phyloP scores from a whole-genome alignment of 2,888 invertebrate species.

The Clepsis dumicolana region DNA sequence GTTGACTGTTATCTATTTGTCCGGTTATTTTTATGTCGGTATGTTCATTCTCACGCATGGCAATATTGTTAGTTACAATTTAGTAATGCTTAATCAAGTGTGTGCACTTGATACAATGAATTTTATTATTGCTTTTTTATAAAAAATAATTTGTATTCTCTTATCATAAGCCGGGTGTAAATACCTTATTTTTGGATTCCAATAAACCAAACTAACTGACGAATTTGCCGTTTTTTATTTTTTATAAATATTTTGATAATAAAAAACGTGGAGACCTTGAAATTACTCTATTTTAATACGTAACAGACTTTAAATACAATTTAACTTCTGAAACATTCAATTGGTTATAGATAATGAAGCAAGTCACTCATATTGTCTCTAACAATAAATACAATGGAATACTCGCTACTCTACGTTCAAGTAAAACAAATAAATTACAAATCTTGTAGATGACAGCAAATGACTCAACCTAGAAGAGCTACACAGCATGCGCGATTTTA shows the following conservation, averaged over 20 bases:
- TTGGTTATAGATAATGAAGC: conserved; percentile 70
- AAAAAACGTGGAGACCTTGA: conserved; percentile 61
- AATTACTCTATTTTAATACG: conserved; percentile 72
- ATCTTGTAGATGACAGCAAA: conserved; percentile 69
- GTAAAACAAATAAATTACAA: conserved; percentile 68
- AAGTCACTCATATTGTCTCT: conserved; percentile 68
- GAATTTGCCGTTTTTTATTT: conserved; percentile 11
- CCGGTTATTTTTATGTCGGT: neutral
- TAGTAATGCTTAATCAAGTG: conserved; percentile 1
- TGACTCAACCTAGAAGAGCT: conserved; percentile 68
- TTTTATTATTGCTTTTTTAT: conserved; percentile 15
- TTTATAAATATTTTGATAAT: conserved; percentile 45
- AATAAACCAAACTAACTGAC: conserved; percentile 47
- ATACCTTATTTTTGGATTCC: conserved; percentile 54
- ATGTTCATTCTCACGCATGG: neutral
- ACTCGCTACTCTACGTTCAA: conserved; percentile 65
- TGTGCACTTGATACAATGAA: conserved; percentile 1
- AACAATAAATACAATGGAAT: conserved; percentile 83
- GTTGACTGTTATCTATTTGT: neutral
- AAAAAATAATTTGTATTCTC: conserved; percentile 8
- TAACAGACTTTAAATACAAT: conserved; percentile 85
- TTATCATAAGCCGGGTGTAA: conserved; percentile 49
- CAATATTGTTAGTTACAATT: conserved; percentile 2
- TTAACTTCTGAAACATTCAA: conserved; percentile 75
- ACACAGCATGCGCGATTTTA: conserved; percentile 66